Evolutionary conservation across 2,888 invertebrate species (phyloP).

Genomic region (Apamea crenata): DNA sequence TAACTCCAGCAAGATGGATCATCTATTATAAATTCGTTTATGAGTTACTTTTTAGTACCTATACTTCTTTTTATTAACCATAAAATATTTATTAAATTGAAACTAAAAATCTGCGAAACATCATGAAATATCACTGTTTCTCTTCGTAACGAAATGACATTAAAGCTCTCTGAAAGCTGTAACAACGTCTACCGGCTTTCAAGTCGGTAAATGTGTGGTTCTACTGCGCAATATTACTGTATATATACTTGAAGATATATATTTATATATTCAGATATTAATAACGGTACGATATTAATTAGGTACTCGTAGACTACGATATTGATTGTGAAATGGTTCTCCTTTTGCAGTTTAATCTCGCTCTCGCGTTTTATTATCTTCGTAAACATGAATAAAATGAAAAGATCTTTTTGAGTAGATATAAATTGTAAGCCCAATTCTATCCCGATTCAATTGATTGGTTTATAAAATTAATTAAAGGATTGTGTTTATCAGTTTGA

Average conservation of each 20-base stretch:
- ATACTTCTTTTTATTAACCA: background rate
- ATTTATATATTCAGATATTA: slow-evolving; percentile 22
- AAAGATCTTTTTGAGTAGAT: slow-evolving; percentile 17
- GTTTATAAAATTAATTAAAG: slow-evolving; percentile 17
- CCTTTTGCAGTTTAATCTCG: slow-evolving; percentile 41
- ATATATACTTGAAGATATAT: background rate
- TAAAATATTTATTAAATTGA: slow-evolving; percentile 29
- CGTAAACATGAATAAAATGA: slow-evolving; percentile 40
- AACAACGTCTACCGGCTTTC: slow-evolving; percentile 57
- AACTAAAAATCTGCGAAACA: slow-evolving; percentile 32
- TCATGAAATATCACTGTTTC: slow-evolving; percentile 48
- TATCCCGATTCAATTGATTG: slow-evolving; percentile 3
- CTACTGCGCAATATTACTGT: slow-evolving; percentile 12
- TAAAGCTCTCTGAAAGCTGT: slow-evolving; percentile 71
- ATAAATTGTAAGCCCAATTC: slow-evolving; percentile 23
- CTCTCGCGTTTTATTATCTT: slow-evolving; percentile 30
- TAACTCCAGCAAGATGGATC: background rate
- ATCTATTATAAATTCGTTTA: background rate
- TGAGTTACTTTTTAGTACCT: background rate
- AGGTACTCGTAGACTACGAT: slow-evolving; percentile 5
- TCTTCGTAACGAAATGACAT: slow-evolving; percentile 66
- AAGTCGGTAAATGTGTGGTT: slow-evolving; percentile 50
- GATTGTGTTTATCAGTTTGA: slow-evolving; percentile 9
- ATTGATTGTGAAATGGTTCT: slow-evolving; percentile 34
- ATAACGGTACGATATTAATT: slow-evolving; percentile 29